Conservation (phyloP, 2,797 vertebrate genomes). For the Crocidura indochinensis region DNA sequence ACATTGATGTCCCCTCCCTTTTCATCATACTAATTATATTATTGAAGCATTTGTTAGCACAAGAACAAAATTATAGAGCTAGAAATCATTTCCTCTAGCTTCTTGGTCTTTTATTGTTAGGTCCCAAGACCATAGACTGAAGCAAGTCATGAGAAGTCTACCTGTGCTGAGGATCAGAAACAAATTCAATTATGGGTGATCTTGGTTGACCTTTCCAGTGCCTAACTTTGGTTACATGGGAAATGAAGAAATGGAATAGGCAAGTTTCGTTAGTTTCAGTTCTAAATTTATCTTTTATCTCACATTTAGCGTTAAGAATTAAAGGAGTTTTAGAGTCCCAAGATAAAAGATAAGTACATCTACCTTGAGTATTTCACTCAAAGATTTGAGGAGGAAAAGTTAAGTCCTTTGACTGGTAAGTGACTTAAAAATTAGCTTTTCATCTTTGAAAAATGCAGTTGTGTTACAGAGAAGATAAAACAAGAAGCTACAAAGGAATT, state of each 20-base stretch:
- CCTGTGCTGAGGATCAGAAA: background rate
- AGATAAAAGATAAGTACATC: slow-evolving; percentile 57
- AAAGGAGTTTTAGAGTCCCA: slow-evolving; percentile 69
- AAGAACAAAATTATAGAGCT: background rate
- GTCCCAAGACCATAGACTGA: background rate
- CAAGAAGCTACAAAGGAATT: slow-evolving; percentile 48
- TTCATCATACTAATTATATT: background rate
- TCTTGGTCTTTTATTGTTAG: background rate
- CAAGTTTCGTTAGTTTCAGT: slow-evolving; percentile 29
- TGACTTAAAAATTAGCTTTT: slow-evolving; percentile 72
- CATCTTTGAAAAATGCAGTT: slow-evolving; percentile 68
- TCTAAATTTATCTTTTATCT: slow-evolving; percentile 41
- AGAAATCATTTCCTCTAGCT: background rate
- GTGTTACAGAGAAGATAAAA: slow-evolving; percentile 64
- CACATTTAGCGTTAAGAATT: slow-evolving; percentile 12
- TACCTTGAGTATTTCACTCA: slow-evolving; percentile 64
- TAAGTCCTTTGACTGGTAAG: slow-evolving; percentile 61
- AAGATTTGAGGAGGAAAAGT: slow-evolving; percentile 43
- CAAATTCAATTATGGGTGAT: background rate
- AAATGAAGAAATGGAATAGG: slow-evolving; percentile 11
- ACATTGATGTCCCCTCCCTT: background rate
- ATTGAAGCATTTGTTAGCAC: slow-evolving; percentile 23
- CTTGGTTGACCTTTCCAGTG: background rate
- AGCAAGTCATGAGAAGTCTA: background rate
- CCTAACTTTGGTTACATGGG: background rate